Conservation (phyloP, 1,140 invertebrate genomes). For the Drusus annulatus region DNA sequence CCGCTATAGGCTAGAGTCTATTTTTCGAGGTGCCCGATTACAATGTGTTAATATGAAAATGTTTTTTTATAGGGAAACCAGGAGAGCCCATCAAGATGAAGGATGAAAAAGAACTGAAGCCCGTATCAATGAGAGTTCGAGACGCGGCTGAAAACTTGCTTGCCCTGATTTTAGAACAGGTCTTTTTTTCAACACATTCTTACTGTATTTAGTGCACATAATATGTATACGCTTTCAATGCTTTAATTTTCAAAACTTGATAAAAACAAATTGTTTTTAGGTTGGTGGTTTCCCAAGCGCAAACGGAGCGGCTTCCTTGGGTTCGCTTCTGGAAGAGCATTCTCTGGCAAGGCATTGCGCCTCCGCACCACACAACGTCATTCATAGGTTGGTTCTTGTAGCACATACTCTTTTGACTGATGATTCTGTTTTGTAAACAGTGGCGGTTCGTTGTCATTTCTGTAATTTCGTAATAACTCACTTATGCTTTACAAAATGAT, state of each 20-base stretch:
- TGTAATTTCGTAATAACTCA: too few relatives aligned
- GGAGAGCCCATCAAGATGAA: conserved; percentile 93
- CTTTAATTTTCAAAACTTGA: too few relatives aligned
- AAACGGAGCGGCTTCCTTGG: conserved; percentile 87
- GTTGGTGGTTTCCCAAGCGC: conserved; percentile 87
- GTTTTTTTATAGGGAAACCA: conserved; percentile 75
- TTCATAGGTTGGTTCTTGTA: conserved; percentile 39
- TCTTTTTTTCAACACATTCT: conserved; percentile 60
- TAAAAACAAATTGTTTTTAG: too few relatives aligned
- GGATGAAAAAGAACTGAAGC: conserved; percentile 95
- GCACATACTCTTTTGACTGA: too few relatives aligned
- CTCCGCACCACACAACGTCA: conserved; percentile 65
- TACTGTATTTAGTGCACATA: too few relatives aligned
- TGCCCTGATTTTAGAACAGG: conserved; percentile 92
- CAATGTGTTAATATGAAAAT: too few relatives aligned
- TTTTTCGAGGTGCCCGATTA: too few relatives aligned
- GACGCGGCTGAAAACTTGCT: conserved; percentile 96
- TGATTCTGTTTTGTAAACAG: too few relatives aligned
- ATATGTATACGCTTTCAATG: too few relatives aligned
- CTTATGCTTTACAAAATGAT: too few relatives aligned
- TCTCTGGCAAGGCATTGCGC: conserved; percentile 87
- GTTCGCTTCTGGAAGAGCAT: conserved; percentile 91
- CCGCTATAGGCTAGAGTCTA: too few relatives aligned
- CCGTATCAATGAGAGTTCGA: conserved; percentile 94
- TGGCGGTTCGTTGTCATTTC: too few relatives aligned